Base-by-base conservation (phyloP, 2,888 invertebrate genomes). In the Erynnis tages region DNA sequence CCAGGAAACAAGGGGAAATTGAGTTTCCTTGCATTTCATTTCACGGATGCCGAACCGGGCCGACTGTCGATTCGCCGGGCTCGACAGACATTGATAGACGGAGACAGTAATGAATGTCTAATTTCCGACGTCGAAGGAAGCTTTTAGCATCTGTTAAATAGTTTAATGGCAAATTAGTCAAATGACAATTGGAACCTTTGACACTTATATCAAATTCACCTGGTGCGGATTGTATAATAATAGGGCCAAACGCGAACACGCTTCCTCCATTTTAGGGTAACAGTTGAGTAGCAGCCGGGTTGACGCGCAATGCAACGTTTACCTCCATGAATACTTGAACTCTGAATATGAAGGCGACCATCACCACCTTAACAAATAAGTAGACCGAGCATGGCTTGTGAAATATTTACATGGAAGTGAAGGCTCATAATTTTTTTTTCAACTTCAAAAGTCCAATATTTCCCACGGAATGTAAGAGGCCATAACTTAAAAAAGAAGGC, bases 1-100 rank as follows among this genome's bases (percentile, higher is more conserved):
- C 64, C 65, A 60, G 65, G 61, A 66, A 67, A 65, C 59, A 58
- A 61, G 59, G 69, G 79, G 77, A 82, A 80, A 82, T 82, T 77
- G 73, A 69, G 67, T 79, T 76, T 70, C 65, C 67, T 68, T 76
- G 70, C 76, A 73, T 80, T 58, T 58, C 47, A 61, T 61, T 80
- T 73, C 63, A 69, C 65, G 75, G 63, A 57, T 65, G 63, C 54
- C 57, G 49, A 58, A 57, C 55, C 47, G 55, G 64, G 53, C 59
- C 59, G 57, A 67, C 70, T 74, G 71, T 71, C 61, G 62, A 58
- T 40, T 21, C 35, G 6, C 1, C 10, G 32, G 21, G 2, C 32
- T 32, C 27, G 27, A n/a, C 13, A 17, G 25, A 41, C 27, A 29
- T 27, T 41, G 41, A 41, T 17, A 17, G 27, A 4, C 2, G 5